Evolutionary conservation across 2,113 vertebrate species (phyloP), one percentile per base, ranked within the genome.

Genomic region (Melanotaenia duboulayi): DNA sequence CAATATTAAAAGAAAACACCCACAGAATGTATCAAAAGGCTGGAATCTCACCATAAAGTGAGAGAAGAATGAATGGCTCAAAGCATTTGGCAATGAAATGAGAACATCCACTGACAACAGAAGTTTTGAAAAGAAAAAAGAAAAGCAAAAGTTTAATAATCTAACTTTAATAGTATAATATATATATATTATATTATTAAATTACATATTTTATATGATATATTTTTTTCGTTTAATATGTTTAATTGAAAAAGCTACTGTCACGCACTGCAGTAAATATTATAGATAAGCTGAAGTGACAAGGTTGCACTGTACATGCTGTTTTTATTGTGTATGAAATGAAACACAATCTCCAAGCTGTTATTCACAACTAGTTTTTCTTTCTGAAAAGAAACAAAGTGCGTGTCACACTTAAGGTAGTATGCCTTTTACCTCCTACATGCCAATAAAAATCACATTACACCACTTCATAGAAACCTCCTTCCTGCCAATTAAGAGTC

Each of bases 401-500:
- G 17, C 22, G 52, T 35, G 35, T 64, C 35, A 12, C 58, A 69
- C 62, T 67, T 76, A 49, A 82, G 78, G 42, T 28, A 77, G 32
- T 35, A 55, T 50, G 23, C 22, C 39, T 25, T 62, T 52, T 42
- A 17, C 59, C 52, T 39, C 40, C 24, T 17, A 20, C 14, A 24
- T 76, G 70, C 77, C 83, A 90, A 87, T 89, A 87, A 90, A 90
- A 89, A 86, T 60, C 83, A 87, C 87, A 89, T 87, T 87, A 86
- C 46, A 24, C 74, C 83, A 90, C 85, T 85, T 81, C 83, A 87
- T 85, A 85, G 78, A 79, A 84, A 71, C 70, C 84, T 81, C 64
- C 81, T 90, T 89, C 86, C 90, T 90, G 89, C 82, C 86, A 87
- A 87, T 88, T 90, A 88, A 58, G 78, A 85, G 76, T 80, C 74